A percentile compares a stretch with the other conserved stretches of the same genome.
Conservation (phyloP, 2,888 invertebrate species). For the Coelogynopora nodosa region DNA sequence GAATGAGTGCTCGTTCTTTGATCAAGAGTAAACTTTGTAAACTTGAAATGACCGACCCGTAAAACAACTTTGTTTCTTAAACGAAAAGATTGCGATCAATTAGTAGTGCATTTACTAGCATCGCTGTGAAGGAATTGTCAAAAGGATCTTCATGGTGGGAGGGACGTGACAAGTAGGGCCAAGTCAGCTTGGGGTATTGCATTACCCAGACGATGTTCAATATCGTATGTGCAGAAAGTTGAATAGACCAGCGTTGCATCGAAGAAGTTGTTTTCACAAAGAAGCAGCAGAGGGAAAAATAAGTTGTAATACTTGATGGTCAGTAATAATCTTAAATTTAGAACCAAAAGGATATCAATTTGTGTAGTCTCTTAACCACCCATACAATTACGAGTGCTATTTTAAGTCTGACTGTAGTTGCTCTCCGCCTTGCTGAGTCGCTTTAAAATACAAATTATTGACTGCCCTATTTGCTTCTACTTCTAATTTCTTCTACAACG, state of each 20-base stretch:
- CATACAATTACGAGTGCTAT: constrained; percentile 12
- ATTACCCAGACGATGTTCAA: background rate
- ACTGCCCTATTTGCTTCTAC: background rate
- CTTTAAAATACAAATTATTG: background rate
- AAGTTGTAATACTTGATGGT: constrained; percentile 11
- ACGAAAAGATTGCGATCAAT: background rate
- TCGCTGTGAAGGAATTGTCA: background rate
- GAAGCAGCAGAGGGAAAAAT: background rate
- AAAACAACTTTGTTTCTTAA: constrained; percentile 14
- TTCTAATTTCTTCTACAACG: too few relatives aligned
- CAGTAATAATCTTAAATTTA: background rate
- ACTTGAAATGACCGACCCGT: background rate
- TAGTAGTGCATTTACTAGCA: background rate
- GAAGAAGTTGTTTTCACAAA: background rate
- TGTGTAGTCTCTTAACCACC: background rate
- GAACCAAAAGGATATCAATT: background rate
- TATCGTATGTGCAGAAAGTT: background rate
- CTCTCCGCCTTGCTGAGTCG: background rate
- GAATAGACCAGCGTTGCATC: constrained; percentile 27
- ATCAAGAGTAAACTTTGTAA: background rate
- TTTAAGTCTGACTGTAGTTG: constrained; percentile 1
- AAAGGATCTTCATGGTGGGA: background rate
- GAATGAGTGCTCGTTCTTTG: constrained; percentile 8
- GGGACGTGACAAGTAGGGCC: background rate
- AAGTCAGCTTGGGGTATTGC: constrained; percentile 9